A percentile compares a stretch with the other conserved stretches of the same genome.
Evolutionary conservation across 2,888 invertebrate genomes (phyloP).

Genomic region (Rapana venosa): DNA sequence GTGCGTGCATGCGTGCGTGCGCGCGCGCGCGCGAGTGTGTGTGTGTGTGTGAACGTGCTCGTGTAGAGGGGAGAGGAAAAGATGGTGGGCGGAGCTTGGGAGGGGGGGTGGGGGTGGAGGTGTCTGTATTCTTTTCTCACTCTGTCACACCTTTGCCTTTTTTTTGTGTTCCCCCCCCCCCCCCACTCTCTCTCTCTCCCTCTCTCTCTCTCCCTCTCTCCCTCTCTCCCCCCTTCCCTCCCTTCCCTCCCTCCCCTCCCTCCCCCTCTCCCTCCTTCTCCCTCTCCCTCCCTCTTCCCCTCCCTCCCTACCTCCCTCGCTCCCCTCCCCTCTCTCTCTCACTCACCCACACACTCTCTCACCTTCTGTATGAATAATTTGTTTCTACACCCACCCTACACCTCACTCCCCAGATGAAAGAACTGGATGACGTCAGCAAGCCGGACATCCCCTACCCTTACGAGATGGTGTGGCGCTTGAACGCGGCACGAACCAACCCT

Average conservation of each 20-base stretch:
- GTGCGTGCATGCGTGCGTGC: constrained; percentile 8
- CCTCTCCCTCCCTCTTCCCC: not conserved
- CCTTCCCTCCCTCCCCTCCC: not conserved
- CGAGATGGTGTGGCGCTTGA: constrained; percentile 52
- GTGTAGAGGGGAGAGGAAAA: not conserved
- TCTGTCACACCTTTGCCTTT: too few relatives aligned
- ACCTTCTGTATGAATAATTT: not conserved
- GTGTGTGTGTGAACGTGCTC: not conserved
- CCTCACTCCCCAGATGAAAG: constrained; percentile 57
- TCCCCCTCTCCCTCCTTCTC: not conserved
- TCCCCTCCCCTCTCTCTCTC: constrained; percentile 21
- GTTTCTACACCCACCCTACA: not conserved
- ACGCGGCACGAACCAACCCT: constrained; percentile 45
- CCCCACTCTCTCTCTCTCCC: not conserved
- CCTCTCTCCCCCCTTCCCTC: not conserved
- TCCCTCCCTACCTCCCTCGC: not conserved
- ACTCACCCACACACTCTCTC: constrained; percentile 15
- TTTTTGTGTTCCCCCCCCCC: constrained; percentile 27
- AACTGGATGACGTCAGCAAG: constrained; percentile 59
- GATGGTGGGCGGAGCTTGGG: not conserved
- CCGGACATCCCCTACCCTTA: constrained; percentile 64
- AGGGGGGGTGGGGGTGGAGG: not conserved
- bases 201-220: constrained; percentile 30
- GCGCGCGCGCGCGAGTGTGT: not conserved
- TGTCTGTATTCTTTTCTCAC: too few relatives aligned